Evolutionary conservation across 2,888 invertebrate genomes (phyloP).

Genomic region (Lysandra coridon): DNA sequence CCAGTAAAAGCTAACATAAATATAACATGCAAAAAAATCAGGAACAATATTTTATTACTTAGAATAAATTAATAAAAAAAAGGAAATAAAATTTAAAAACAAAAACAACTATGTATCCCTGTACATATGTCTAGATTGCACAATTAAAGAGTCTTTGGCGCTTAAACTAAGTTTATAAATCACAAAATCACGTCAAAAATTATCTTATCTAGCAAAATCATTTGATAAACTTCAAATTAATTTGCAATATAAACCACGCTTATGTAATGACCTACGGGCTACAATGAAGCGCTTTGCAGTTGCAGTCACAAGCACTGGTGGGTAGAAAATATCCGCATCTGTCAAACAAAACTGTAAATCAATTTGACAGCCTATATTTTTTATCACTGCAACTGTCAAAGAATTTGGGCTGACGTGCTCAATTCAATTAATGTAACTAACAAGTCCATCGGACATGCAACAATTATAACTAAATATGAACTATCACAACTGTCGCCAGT

Average conservation of each 20-base stretch:
- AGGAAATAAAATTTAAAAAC: constrained; percentile 37
- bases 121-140: constrained; percentile 67
- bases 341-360: neutral
- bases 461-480: constrained; percentile 47
- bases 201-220: constrained; percentile 61
- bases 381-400: constrained; percentile 14
- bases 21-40: constrained; percentile 49
- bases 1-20: constrained; percentile 35
- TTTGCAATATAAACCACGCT: constrained; percentile 30
- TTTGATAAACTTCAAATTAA: constrained; percentile 47
- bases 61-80: constrained; percentile 28
- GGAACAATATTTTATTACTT: constrained; percentile 30
- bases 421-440: constrained; percentile 35
- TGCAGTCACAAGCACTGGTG: constrained; percentile 4
- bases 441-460: constrained; percentile 43
- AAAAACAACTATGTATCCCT: constrained; percentile 44
- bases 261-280: neutral
- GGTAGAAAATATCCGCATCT: neutral
- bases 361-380: neutral
- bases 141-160: constrained; percentile 68
- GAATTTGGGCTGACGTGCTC: neutral
- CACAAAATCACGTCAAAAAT: constrained; percentile 58
- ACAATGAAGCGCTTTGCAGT: neutral
- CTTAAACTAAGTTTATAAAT: constrained; percentile 66
- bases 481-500: constrained; percentile 49